These are phyloP conservation scores for Colletes gigas DNA, from an alignment of 1,140 invertebrate genomes.

Conservation along the genomic window DNA sequence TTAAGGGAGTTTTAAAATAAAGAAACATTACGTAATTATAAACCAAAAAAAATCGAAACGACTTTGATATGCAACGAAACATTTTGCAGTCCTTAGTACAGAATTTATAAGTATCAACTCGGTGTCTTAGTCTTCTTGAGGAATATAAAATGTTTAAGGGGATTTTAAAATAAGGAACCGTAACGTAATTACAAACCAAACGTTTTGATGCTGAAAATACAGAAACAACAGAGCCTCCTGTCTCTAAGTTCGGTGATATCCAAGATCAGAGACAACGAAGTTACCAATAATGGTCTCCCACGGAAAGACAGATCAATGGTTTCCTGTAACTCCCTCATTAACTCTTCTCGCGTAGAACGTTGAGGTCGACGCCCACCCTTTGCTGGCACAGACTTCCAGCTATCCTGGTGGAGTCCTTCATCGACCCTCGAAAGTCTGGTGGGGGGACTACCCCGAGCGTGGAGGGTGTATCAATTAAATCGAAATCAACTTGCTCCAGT, in stretches of 20 bases:
- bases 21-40: too few species aligned
- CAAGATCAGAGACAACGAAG: background rate
- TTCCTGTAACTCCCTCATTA: conserved; percentile 13
- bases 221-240: background rate
- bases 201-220: too few species aligned
- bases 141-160: too few species aligned
- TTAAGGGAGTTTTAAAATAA: too few species aligned
- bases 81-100: too few species aligned
- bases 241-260: background rate
- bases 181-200: too few species aligned
- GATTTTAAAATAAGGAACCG: too few species aligned
- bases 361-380: conserved; percentile 17
- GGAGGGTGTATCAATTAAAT: conserved; percentile 63
- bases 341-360: background rate
- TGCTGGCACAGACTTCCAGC: background rate
- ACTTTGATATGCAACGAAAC: too few species aligned
- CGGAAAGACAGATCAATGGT: background rate
- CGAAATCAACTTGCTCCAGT: conserved; percentile 63
- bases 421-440: background rate
- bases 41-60: too few species aligned
- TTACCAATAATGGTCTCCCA: background rate
- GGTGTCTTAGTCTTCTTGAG: too few species aligned
- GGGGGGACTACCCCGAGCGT: conserved; percentile 5
- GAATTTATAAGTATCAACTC: too few species aligned
- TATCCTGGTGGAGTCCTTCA: background rate